These are phyloP conservation scores for Lathronympha strigana DNA, from an alignment of 2,888 invertebrate species.

Conservation along the genomic window DNA sequence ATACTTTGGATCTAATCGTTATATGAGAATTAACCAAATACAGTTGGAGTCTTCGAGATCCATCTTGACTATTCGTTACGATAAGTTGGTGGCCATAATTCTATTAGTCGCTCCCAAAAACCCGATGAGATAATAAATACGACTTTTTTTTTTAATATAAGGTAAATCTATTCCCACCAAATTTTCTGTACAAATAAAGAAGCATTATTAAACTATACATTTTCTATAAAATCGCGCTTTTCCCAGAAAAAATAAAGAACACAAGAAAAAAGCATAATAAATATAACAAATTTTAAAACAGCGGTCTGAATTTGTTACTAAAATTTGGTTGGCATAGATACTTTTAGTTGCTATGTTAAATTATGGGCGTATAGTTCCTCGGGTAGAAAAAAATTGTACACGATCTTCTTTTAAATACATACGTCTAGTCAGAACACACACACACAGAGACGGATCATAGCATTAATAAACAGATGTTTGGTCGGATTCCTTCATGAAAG, in stretches of 20 bases:
- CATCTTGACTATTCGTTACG: constrained; percentile 34
- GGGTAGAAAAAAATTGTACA: background rate
- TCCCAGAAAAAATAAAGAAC: background rate
- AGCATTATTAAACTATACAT: background rate
- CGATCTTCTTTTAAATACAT: background rate
- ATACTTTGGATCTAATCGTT: too few species aligned
- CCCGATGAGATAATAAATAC: background rate
- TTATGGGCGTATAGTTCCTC: background rate
- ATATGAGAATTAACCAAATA: constrained; percentile 24
- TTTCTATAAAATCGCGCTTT: background rate
- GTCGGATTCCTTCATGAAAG: background rate
- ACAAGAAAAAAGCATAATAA: background rate
- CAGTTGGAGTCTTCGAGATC: constrained; percentile 25
- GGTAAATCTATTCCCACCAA: too few species aligned
- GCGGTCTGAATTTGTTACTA: background rate
- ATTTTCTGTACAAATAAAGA: background rate
- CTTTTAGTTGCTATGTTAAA: background rate
- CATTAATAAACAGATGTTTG: background rate
- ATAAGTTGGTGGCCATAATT: constrained; percentile 25
- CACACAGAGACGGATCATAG: background rate
- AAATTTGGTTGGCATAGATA: background rate
- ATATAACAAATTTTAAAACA: background rate
- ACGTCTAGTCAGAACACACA: too few species aligned
- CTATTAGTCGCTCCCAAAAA: constrained; percentile 12
- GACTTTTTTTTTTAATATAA: background rate